Percentiles rank a stretch among this genome's conserved stretches.
Conservation (phyloP, 1,140 invertebrate species). For the Aphaenogaster floridana region DNA sequence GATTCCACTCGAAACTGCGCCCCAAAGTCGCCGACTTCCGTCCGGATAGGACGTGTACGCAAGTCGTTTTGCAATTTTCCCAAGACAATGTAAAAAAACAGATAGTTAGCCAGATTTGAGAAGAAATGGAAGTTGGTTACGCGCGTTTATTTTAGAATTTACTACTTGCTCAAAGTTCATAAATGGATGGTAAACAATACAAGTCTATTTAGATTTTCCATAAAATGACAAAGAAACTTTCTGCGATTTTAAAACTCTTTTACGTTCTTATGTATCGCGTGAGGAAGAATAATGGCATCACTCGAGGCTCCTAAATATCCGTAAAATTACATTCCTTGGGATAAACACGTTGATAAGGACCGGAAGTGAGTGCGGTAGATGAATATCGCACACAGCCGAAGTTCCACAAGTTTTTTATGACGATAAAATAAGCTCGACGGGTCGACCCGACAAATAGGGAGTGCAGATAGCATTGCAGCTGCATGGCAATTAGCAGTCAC, state of each 20-base stretch:
- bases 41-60: conserved; percentile 17
- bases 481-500: conserved; percentile 63
- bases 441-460: conserved; percentile 62
- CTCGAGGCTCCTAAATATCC: conserved; percentile 5
- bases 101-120: not conserved
- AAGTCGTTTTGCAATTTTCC: conserved; percentile 67
- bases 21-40: conserved; percentile 73
- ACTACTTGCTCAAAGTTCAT: not conserved
- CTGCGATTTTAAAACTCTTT: not conserved
- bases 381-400: conserved; percentile 52
- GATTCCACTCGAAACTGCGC: conserved; percentile 79
- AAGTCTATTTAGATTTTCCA: not conserved
- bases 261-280: not conserved
- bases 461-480: conserved; percentile 65
- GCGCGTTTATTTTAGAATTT: not conserved
- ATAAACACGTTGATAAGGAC: conserved; percentile 53
- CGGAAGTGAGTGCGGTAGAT: conserved; percentile 41
- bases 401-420: conserved; percentile 55
- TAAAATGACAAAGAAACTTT: not conserved
- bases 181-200: not conserved
- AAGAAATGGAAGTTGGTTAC: not conserved
- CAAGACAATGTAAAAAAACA: not conserved
- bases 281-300: conserved; percentile 9
- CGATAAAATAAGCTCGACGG: conserved; percentile 62
- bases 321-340: conserved; percentile 19